Conservation (phyloP, 2,113 vertebrate genomes). For the Odocoileus hemionus region DNA sequence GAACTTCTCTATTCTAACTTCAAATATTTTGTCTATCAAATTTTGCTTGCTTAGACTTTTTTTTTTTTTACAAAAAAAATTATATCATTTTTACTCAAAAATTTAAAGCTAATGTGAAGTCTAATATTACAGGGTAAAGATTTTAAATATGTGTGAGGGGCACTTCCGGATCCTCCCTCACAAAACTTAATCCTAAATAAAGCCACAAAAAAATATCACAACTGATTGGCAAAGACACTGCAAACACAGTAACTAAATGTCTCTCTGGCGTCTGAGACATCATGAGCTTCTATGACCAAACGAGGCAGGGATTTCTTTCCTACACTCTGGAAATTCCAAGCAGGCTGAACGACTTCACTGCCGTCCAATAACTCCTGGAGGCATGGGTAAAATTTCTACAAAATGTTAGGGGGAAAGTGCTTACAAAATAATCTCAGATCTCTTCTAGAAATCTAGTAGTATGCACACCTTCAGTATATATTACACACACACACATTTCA, state of each 20-base stretch:
- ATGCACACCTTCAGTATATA: not conserved
- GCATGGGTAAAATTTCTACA: not conserved
- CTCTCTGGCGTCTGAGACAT: not conserved
- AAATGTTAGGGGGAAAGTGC: not conserved
- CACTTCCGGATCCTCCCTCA: not conserved
- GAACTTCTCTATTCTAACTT: conserved; percentile 31
- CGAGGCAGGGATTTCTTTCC: conserved; percentile 24
- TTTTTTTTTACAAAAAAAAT: not conserved
- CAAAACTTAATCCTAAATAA: conserved; percentile 38
- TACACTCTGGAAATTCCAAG: conserved; percentile 29
- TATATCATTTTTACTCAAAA: not conserved
- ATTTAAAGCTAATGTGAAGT: not conserved
- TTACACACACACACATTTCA: not conserved
- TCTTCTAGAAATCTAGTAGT: conserved; percentile 21
- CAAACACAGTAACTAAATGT: not conserved
- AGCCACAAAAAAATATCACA: not conserved
- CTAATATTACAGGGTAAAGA: not conserved
- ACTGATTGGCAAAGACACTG: not conserved
- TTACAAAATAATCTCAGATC: not conserved
- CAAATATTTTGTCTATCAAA: conserved; percentile 37
- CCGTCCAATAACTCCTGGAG: conserved; percentile 23
- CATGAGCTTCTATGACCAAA: not conserved
- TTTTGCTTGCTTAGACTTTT: not conserved
- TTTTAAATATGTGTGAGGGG: not conserved
- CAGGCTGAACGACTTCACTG: conserved; percentile 11